Conservation (phyloP, 2,113 vertebrate species). For the Picathartes gymnocephalus region DNA sequence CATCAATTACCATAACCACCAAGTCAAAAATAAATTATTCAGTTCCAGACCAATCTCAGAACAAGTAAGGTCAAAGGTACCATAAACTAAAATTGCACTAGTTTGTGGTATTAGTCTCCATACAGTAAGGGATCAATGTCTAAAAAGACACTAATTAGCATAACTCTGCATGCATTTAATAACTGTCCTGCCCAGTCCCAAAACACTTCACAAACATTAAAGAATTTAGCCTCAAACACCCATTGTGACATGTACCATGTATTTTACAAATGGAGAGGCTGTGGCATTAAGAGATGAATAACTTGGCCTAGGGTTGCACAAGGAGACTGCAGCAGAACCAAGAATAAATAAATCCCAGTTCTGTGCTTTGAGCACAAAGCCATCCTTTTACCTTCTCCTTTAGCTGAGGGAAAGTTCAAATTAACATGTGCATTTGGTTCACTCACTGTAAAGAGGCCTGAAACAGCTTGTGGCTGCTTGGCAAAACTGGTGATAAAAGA, state of each 20-base stretch:
- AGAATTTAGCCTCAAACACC: background rate
- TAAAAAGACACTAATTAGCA: background rate
- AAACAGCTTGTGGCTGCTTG: slow-evolving; percentile 24
- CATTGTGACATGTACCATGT: background rate
- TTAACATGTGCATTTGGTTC: background rate
- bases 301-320: background rate
- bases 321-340: background rate
- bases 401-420: slow-evolving; percentile 6
- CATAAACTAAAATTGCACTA: background rate
- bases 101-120: background rate
- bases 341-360: background rate
- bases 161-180: background rate
- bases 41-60: background rate
- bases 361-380: background rate
- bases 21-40: background rate
- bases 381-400: background rate
- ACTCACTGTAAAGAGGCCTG: background rate
- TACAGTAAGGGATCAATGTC: background rate
- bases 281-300: background rate
- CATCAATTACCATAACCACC: background rate
- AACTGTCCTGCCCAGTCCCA: background rate
- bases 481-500: slow-evolving; percentile 28
- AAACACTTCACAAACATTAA: background rate
- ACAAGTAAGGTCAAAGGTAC: background rate
- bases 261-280: background rate